Base-by-base conservation (phyloP, 64 coral and sea anemone genomes). In the Dendronephthya gigantea region DNA sequence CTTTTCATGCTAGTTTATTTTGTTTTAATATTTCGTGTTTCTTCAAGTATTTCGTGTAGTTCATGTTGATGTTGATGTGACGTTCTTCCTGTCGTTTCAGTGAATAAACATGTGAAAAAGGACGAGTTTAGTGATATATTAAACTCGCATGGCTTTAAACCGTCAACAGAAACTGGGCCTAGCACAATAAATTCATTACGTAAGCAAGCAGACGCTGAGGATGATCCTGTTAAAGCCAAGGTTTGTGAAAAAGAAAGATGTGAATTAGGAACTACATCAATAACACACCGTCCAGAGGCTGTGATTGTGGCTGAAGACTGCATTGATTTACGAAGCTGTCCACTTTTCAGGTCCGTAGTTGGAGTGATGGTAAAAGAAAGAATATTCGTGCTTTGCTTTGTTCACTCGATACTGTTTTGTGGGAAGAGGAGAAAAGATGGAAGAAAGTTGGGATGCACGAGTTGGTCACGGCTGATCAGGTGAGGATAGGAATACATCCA, bases 91-190 rank as follows among this genome's bases (percentile, higher is more conserved):
- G 55, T 62, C 55, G 3, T 62, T 62, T 17, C 84, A 98, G 95
- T 93, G 0, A 92, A 92, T 1, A 98, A 98, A 75, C 89, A 82
- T 17, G 92, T 98, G 22, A 87, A 83, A 11, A 91, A 91, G 68
- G 62, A 98, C 39, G 95, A 98, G 49, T 98, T 98, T 51, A 98
- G 95, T 68, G 95, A 98, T 85, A 93, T 98, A 58, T 92, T 98
- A 14, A 83, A 98, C 50, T 92, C 89, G 16, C 95, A 98, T 65
- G 95, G 95, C 50, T 98, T 98, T 68, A 98, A 98, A 39, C 34
- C 90, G 16, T 39, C 91, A 12, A 76, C 68, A 17, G 91, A 89
- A 23, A 91, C 89, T 83, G 92, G 83, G 30, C 84, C 90, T 7
- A 91, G 86, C 7, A 91, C 89, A 83, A 74, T 98, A 4, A 81